Evolutionary conservation across 2,113 vertebrate genomes (phyloP).

Genomic region (Haemorhous mexicanus): DNA sequence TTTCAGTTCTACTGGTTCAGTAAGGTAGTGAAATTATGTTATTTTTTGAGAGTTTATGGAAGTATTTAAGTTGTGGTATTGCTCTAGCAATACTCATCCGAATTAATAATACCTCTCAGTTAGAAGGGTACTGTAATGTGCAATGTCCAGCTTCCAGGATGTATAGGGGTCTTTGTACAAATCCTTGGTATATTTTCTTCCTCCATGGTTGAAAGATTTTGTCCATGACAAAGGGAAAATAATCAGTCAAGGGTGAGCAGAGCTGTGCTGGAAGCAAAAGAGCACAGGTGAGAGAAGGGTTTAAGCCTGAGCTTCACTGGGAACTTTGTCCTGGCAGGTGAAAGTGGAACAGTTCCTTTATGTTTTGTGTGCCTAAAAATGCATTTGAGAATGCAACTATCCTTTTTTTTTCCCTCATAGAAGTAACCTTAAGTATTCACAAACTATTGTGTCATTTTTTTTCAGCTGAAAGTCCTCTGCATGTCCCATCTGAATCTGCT

Average conservation of each 20-base stretch:
- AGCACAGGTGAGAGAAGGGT: rapidly evolving
- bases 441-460: background rate
- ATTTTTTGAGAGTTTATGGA: background rate
- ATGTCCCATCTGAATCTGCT: background rate
- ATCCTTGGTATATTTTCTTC: background rate
- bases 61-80: background rate
- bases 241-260: background rate
- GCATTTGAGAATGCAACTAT: background rate
- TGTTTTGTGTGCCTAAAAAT: background rate
- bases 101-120: background rate
- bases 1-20: background rate
- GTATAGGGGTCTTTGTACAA: background rate
- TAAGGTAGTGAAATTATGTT: background rate
- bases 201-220: background rate
- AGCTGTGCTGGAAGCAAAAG: background rate
- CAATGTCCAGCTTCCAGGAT: background rate
- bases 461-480: background rate
- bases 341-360: background rate
- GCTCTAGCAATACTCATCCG: background rate
- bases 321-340: background rate
- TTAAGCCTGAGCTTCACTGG: background rate
- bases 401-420: background rate
- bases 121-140: background rate
- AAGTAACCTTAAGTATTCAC: background rate
- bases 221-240: background rate